Base-by-base conservation (phyloP, 2,113 vertebrate species). In the Catharus minimus region DNA sequence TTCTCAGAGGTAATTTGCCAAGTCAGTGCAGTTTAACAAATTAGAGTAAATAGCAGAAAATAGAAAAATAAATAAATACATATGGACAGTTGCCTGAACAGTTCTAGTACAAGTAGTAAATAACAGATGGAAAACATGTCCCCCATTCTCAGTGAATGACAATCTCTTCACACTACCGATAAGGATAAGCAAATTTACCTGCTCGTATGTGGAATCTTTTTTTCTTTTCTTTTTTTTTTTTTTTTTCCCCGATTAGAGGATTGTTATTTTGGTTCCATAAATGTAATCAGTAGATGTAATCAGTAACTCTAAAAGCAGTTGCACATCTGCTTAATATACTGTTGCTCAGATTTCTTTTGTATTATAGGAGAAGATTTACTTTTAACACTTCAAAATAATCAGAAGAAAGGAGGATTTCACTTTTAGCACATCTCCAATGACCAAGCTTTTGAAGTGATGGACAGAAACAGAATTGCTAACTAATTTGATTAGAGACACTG, bases 121-220 rank as follows among this genome's bases (percentile, higher is more conserved):
- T 79, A 94, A 86, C 36, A 93, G 69, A 92, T 41, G 56, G 83
- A 92, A 92, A 92, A 71, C 13, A 11, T 55, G 26, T 67, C 41
- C 32, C 23, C 36, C 9, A 26, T 78, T 88, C 86, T 64, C 27
- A 88, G 27, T 38, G 18, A 90, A 83, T 62, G n/a, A 66, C 43
- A 90, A 27, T 66, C n/a, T 62, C 39, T 88, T 74, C 16, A 36
- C 13, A 47, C 12, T 52, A 46, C 9, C 22, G 33, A 60, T 30
- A 32, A 88, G 38, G 38, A 38, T 38, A 38, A 11, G 33, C 5
- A 62, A 74, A 74, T 72, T 86, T 89, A 93, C 69, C 69, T 92
- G 66, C 5, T 75, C 4, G 32, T 88, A 67, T 72, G 13, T 68
- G 13, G 36, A 74, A 62, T 36, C 36, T 19, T 6, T 1, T 14